phyloP scores from a whole-genome alignment of 2,113 vertebrate species.

The Aleadryas rufinucha region DNA sequence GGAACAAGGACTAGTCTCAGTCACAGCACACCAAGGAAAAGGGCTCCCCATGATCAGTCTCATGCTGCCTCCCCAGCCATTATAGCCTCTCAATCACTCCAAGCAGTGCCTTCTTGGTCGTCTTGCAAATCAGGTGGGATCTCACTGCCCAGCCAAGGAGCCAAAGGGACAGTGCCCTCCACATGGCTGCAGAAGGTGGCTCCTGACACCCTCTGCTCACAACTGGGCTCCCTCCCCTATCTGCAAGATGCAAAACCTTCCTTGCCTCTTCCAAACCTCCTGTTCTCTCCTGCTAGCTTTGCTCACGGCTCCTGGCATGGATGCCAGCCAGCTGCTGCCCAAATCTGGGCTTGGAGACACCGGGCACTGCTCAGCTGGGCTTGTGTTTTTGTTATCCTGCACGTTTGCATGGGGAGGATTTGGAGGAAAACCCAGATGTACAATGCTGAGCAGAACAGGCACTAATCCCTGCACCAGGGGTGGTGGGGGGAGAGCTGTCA shows the following conservation, averaged over 20 bases:
- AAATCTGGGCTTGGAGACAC: conserved; percentile 17
- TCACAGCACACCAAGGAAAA: background rate
- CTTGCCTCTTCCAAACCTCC: background rate
- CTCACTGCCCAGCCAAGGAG: background rate
- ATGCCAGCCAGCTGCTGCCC: conserved; percentile 1
- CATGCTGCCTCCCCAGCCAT: background rate
- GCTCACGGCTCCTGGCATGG: conserved; percentile 10
- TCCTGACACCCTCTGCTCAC: background rate
- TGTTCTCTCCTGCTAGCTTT: background rate
- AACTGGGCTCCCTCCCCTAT: background rate
- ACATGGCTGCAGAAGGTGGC: background rate
- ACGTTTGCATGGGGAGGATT: conserved; percentile 22
- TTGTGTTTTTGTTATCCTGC: conserved; percentile 2
- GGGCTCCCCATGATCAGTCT: background rate
- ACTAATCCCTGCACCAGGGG: background rate
- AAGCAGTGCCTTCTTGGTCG: background rate
- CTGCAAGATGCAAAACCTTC: background rate
- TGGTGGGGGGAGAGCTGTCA: background rate
- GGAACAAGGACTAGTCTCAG: accelerated
- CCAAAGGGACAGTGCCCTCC: background rate
- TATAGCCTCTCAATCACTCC: background rate
- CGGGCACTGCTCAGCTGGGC: background rate
- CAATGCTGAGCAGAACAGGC: background rate
- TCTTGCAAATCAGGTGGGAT: background rate
- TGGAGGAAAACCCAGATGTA: conserved; percentile 38